phyloP scores from a whole-genome alignment of 2,113 vertebrate species.

The Mionectes macconnelli region DNA sequence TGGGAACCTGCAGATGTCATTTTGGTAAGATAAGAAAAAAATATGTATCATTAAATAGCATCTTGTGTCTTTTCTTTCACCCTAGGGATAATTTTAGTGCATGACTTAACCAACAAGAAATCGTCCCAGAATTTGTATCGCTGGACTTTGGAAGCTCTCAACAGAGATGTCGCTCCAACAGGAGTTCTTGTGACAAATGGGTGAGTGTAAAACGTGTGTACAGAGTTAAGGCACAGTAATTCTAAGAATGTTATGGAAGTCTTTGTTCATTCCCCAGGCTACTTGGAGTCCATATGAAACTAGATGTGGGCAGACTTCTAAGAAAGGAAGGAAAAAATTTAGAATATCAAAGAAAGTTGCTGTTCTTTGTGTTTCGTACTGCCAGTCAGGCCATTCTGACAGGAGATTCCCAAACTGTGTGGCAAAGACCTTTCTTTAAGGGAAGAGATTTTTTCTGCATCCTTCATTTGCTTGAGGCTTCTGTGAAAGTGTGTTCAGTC shows the following conservation, averaged over 20 bases:
- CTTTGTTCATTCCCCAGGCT: neutral
- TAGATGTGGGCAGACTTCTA: neutral
- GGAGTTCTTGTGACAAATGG: constrained; percentile 95
- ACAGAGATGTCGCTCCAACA: constrained; percentile 88
- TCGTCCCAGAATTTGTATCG: constrained; percentile 97
- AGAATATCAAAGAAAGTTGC: neutral
- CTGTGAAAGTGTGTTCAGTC: neutral
- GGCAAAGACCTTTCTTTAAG: neutral
- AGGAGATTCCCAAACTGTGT: neutral
- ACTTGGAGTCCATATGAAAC: neutral
- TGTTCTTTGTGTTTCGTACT: neutral
- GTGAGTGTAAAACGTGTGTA: constrained; percentile 62
- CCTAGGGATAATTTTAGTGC: constrained; percentile 94
- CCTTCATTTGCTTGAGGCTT: neutral
- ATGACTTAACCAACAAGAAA: constrained; percentile 98
- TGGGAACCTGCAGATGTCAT: neutral
- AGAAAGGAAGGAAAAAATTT: neutral
- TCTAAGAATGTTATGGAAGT: neutral
- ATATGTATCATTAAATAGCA: neutral
- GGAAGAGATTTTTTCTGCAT: neutral
- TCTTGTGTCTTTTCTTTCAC: constrained; percentile 11
- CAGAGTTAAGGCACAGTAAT: neutral
- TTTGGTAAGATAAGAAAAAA: neutral
- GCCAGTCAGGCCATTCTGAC: rapidly evolving
- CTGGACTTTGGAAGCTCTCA: constrained; percentile 93